Evolutionary conservation across 2,113 vertebrate species (phyloP).

Genomic region (Pitta sordida): DNA sequence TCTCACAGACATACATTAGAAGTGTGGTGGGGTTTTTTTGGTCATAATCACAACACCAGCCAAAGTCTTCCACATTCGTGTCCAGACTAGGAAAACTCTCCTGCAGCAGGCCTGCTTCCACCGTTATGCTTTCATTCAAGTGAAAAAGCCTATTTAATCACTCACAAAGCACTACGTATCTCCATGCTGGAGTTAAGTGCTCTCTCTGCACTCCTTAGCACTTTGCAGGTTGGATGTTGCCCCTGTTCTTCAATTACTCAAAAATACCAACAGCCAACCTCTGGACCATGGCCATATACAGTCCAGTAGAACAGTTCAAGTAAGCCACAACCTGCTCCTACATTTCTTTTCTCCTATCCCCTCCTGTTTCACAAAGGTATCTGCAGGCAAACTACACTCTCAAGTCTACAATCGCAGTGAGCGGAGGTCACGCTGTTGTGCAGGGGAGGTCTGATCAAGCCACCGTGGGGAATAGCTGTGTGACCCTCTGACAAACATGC

Average conservation of each 20-base stretch:
- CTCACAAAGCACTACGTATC: fast-evolving
- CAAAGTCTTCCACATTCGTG: neutral
- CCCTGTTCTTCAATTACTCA: neutral
- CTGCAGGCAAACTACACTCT: neutral
- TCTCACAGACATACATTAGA: neutral
- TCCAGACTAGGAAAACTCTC: neutral
- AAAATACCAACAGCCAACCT: fast-evolving
- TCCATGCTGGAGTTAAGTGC: neutral
- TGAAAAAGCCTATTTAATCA: neutral
- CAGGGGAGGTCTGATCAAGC: neutral
- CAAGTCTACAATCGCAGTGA: fast-evolving
- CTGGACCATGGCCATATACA: fast-evolving
- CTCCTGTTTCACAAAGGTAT: neutral
- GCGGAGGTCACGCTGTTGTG: fast-evolving
- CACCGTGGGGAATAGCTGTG: neutral
- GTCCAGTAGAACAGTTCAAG: neutral
- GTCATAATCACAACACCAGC: neutral
- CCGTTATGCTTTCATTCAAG: neutral
- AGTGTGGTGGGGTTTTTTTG: neutral
- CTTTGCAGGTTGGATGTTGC: neutral
- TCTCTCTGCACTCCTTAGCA: neutral
- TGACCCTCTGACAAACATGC: fast-evolving
- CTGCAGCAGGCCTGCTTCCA: neutral
- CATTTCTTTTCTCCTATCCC: neutral
- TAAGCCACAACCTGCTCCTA: neutral